Evolutionary conservation across 2,113 vertebrate genomes (phyloP), one percentile per base, ranked within the genome.

Genomic region (Cyprinodon variegatus): DNA sequence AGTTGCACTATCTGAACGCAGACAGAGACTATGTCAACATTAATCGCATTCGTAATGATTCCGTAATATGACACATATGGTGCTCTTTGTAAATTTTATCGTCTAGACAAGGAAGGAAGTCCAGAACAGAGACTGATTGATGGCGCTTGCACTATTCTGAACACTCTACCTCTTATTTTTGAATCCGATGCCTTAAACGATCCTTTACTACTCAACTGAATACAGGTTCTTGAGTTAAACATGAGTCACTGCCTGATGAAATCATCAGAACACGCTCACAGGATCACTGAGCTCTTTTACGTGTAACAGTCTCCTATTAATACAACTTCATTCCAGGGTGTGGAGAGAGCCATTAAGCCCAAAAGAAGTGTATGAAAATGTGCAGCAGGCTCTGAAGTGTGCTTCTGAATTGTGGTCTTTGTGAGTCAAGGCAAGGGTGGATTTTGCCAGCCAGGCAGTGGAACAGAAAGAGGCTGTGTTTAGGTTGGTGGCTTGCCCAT

Each of bases 351-450:
- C 71, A 57, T 88, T 86, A 90, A 89, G 82, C 75, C 83, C 46
- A 29, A 65, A 45, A 79, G 83, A 67, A 65, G 81, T 90, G 87
- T 89, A 86, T 89, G 82, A 88, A 91, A 83, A 84, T 45, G 60
- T 72, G 81, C 61, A 72, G 75, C 43, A n/a, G 65, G 61, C 77
- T 86, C 76, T 72, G 86, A 86, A 80, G 84, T 85, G 63, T 81
- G 86, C 70, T 66, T 66, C 87, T 94, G 90, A 94, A 95, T 93
- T 85, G 89, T 85, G 84, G 76, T 81, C 91, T 94, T 94, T 95
- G 94, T 95, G 87, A 85, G 83, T 46, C 81, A 87, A 83, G 82
- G 81, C 74, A 61, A 1, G 68, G 87, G 78, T 80, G 79, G 78
- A 81, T 90, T 83, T 83, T 90, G 83, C 80, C 90, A 87, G 91